Evolutionary conservation across 2,113 vertebrate species (phyloP).

Genomic region (Suricata suricatta): DNA sequence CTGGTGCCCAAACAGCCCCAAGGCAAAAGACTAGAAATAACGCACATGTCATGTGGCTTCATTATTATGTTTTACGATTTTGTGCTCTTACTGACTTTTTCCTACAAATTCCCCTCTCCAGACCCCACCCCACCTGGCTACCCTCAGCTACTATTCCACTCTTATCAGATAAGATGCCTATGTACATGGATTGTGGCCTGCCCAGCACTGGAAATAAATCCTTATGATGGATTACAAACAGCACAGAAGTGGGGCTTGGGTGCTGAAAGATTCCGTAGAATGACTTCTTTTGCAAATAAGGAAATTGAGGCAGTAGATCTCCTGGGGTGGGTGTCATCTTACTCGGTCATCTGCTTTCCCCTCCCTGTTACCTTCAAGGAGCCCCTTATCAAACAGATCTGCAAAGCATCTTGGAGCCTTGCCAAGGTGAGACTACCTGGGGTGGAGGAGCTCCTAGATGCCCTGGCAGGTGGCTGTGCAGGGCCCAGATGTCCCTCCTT

Average conservation of each 20-base stretch:
- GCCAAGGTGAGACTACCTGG: background rate
- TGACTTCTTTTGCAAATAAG: background rate
- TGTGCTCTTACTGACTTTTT: background rate
- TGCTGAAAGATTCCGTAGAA: background rate
- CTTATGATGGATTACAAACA: background rate
- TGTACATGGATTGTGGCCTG: background rate
- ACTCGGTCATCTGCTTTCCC: background rate
- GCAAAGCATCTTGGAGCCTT: background rate
- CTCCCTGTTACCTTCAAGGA: background rate
- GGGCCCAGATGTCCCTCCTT: background rate
- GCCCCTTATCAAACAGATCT: background rate
- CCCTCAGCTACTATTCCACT: background rate
- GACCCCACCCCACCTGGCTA: no score
- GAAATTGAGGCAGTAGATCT: background rate
- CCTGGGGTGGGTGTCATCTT: background rate
- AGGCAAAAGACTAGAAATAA: background rate
- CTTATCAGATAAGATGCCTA: background rate
- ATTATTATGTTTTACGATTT: background rate
- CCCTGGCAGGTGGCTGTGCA: background rate
- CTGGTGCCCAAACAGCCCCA: background rate
- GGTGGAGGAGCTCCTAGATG: background rate
- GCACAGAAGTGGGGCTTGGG: background rate
- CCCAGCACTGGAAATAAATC: background rate
- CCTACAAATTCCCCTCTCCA: background rate
- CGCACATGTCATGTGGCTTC: background rate